phyloP scores from a whole-genome alignment of 92 coral and sea anemone genomes.

The Isaurus tuberculatus region DNA sequence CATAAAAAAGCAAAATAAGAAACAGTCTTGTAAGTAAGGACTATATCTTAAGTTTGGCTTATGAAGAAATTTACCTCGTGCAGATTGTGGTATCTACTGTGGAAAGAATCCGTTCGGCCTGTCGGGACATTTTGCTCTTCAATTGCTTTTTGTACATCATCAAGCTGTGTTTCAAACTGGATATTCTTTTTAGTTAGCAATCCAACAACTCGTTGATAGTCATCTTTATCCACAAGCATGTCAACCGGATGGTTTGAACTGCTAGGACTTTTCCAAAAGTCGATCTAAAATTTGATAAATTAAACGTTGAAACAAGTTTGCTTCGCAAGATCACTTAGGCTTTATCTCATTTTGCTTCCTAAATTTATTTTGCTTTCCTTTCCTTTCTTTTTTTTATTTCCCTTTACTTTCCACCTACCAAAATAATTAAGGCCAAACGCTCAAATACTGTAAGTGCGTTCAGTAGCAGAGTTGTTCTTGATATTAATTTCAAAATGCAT shows the following conservation, averaged over 20 bases:
- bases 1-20: no score
- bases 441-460: no score
- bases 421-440: no score
- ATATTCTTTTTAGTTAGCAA: conserved; percentile 28
- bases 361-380: no score
- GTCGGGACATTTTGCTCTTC: conserved; percentile 36
- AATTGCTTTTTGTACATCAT: conserved; percentile 43
- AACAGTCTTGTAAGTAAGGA: no score
- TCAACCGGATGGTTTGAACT: conserved; percentile 48
- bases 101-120: conserved; percentile 45
- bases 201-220: conserved; percentile 28
- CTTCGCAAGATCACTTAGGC: no score
- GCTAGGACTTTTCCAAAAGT: conserved; percentile 57
- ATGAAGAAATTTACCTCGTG: conserved; percentile 39
- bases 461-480: no score
- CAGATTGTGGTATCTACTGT: conserved; percentile 53
- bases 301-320: neutral
- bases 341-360: no score
- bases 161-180: conserved; percentile 32
- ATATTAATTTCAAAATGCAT: no score
- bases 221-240: conserved; percentile 27
- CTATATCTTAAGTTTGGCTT: no score
- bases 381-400: no score
- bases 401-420: no score
- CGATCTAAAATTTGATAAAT: conserved; percentile 25